These are phyloP conservation scores for Hypsopygia costalis DNA, from an alignment of 2,888 invertebrate genomes.

Conservation along the genomic window DNA sequence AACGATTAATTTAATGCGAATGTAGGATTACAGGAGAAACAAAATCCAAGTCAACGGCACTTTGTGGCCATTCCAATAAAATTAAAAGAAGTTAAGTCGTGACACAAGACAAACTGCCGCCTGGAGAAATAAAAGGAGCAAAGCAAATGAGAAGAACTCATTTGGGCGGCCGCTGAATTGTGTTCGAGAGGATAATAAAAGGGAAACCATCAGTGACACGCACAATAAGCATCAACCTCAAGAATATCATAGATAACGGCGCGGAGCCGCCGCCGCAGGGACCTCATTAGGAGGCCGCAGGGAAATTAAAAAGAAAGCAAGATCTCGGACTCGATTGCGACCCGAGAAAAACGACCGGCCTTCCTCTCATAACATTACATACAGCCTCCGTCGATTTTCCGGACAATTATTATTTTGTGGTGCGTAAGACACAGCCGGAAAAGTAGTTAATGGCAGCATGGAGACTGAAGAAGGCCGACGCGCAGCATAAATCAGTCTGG, in stretches of 20 bases:
- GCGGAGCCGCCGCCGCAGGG: conserved; percentile 63
- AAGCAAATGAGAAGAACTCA: conserved; percentile 78
- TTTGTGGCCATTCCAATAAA: conserved; percentile 57
- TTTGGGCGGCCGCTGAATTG: conserved; percentile 77
- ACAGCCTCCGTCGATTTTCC: conserved; percentile 78
- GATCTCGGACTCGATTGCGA: conserved; percentile 78
- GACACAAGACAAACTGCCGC: conserved; percentile 75
- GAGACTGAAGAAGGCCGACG: conserved; percentile 41
- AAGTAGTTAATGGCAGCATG: conserved; percentile 65
- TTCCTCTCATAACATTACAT: conserved; percentile 80
- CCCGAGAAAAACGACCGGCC: conserved; percentile 68
- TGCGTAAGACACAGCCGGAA: conserved; percentile 73
- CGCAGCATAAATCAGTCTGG: conserved; percentile 59
- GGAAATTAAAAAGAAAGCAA: conserved; percentile 82
- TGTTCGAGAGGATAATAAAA: conserved; percentile 80
- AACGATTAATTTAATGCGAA: conserved; percentile 23
- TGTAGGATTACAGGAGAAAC: conserved; percentile 41
- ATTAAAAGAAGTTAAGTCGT: conserved; percentile 70
- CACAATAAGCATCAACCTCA: conserved; percentile 81
- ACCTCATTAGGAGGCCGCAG: conserved; percentile 80
- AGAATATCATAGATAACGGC: conserved; percentile 81
- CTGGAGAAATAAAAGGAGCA: conserved; percentile 78
- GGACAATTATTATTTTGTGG: conserved; percentile 81
- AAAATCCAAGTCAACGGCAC: conserved; percentile 34
- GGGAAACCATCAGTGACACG: conserved; percentile 80